Conservation (phyloP, 2,797 vertebrate species). For the Dryobates pubescens region DNA sequence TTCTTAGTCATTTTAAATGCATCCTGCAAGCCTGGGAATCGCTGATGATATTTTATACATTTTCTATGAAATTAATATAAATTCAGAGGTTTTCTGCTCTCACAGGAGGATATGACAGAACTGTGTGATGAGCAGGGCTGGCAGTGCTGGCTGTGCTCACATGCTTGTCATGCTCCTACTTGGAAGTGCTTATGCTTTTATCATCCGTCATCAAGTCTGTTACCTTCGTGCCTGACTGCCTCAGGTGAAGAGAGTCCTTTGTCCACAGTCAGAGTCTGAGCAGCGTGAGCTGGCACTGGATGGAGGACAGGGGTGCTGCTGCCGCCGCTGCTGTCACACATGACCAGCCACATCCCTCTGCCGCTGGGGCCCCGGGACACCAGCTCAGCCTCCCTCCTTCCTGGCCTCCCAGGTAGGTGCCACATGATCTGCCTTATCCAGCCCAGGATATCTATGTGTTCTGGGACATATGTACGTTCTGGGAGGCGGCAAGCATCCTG, state of each 20-base stretch:
- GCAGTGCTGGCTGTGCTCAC: not conserved
- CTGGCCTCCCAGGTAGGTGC: too few species aligned
- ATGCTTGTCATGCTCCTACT: accelerated
- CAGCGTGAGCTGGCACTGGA: accelerated
- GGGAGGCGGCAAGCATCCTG: not conserved
- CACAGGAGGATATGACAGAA: not conserved
- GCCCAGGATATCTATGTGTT: not conserved
- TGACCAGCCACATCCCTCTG: accelerated
- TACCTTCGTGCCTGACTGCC: not conserved
- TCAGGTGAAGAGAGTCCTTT: not conserved
- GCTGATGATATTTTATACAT: not conserved
- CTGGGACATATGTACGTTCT: too few species aligned
- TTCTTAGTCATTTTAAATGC: not conserved
- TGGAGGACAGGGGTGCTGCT: not conserved
- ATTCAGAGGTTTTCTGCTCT: not conserved
- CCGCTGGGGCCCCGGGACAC: accelerated
- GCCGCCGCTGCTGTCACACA: accelerated
- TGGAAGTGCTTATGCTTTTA: not conserved
- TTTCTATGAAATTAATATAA: not conserved
- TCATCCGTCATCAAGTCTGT: not conserved
- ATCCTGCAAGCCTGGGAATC: not conserved
- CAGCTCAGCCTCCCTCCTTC: not conserved
- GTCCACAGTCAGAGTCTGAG: accelerated
- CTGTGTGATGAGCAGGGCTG: not conserved
- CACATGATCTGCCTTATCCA: not conserved